These are phyloP conservation scores for Chromis chromis DNA, from an alignment of 2,797 vertebrate species.

Conservation along the genomic window DNA sequence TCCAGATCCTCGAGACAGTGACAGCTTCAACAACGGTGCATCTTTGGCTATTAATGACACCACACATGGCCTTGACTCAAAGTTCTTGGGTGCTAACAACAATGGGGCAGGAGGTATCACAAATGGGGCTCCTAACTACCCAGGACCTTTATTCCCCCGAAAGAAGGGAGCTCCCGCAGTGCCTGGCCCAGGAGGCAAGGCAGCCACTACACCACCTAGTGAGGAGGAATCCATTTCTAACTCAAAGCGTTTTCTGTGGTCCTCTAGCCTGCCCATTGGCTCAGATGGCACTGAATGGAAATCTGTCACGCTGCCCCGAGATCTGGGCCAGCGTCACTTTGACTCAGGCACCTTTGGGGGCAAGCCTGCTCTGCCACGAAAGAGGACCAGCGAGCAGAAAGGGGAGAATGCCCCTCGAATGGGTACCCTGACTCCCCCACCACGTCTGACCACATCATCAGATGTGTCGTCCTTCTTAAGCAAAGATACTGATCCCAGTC, in stretches of 20 bases:
- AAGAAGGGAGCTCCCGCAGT: conserved; percentile 88
- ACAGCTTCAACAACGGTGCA: conserved; percentile 85
- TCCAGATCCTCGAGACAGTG: conserved; percentile 85
- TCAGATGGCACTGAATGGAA: conserved; percentile 90
- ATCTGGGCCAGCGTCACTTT: conserved; percentile 91
- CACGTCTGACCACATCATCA: conserved; percentile 90
- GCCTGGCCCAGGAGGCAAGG: conserved; percentile 72
- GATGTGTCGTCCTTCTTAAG: conserved; percentile 87
- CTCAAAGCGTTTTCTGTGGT: conserved; percentile 92
- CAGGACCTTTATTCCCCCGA: conserved; percentile 88
- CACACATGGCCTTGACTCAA: conserved; percentile 79
- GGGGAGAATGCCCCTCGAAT: conserved; percentile 80
- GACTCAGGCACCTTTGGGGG: conserved; percentile 91
- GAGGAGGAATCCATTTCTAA: conserved; percentile 90
- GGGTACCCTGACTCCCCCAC: conserved; percentile 91
- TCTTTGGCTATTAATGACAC: conserved; percentile 73
- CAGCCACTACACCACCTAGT: conserved; percentile 75
- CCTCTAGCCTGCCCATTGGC: conserved; percentile 88
- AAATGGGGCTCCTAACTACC: conserved; percentile 88
- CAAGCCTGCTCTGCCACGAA: conserved; percentile 95
- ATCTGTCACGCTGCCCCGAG: conserved; percentile 94
- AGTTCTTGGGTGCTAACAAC: conserved; percentile 81
- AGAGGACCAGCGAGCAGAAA: conserved; percentile 88
- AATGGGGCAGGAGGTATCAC: conserved; percentile 84
- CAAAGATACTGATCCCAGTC: conserved; percentile 88